Evolutionary conservation across 92 coral and sea anemone species (phyloP).

Genomic region (Palythoa caribaeorum): DNA sequence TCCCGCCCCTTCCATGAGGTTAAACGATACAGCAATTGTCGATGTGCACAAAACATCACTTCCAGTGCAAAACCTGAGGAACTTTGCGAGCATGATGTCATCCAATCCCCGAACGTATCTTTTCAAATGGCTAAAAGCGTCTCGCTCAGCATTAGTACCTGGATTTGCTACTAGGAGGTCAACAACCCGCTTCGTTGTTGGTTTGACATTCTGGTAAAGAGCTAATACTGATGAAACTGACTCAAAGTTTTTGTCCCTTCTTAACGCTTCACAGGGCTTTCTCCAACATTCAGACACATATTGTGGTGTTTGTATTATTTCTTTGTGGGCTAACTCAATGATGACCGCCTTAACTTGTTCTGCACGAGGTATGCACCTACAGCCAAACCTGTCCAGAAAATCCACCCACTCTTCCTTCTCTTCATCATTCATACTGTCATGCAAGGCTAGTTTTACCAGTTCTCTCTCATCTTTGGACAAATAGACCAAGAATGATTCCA

Average conservation of each 20-base stretch:
- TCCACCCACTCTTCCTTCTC: conserved; percentile 52
- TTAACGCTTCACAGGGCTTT: conserved; percentile 28
- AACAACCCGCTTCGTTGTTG: conserved; percentile 63
- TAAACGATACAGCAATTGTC: conserved; percentile 43
- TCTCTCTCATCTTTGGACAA: conserved; percentile 69
- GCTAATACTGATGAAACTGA: conserved; percentile 50
- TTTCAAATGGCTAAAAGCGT: conserved; percentile 48
- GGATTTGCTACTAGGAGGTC: conserved; percentile 58
- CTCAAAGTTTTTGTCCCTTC: conserved; percentile 23
- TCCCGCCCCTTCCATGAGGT: conserved; percentile 52
- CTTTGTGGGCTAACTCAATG: conserved; percentile 71
- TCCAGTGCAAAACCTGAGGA: conserved; percentile 70
- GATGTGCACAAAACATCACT: conserved; percentile 38
- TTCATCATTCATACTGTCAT: conserved; percentile 36
- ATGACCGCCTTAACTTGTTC: conserved; percentile 33
- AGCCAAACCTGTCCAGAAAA: conserved; percentile 56
- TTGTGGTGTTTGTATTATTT: conserved; percentile 64
- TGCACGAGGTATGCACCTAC: conserved; percentile 45
- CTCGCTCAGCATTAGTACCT: conserved; percentile 55
- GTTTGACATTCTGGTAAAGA: conserved; percentile 42
- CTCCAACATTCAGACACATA: conserved; percentile 63
- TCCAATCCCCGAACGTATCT: conserved; percentile 63
- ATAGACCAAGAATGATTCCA: conserved; percentile 53
- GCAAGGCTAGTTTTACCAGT: conserved; percentile 33
- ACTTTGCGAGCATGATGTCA: conserved; percentile 52